A percentile compares a stretch with the other conserved stretches of the same genome.
Conservation (phyloP, 2,888 invertebrate species). For the Idaea dimidiata region DNA sequence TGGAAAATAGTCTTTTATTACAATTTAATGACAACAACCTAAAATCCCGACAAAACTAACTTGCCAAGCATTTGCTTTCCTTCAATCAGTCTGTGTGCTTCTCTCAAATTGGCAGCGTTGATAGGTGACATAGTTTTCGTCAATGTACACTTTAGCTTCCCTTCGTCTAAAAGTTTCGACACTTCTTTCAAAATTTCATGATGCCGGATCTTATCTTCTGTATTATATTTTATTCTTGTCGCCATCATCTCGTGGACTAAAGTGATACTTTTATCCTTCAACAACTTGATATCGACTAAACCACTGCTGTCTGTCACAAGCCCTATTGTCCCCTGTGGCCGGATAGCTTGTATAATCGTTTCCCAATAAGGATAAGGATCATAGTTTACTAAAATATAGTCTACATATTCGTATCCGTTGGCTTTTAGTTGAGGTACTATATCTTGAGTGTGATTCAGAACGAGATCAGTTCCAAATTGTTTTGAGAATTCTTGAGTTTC, state of each 20-base stretch:
- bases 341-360: conserved; percentile 57
- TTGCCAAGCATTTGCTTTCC: conserved; percentile 61
- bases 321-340: conserved; percentile 68
- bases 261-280: conserved; percentile 68
- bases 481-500: conserved; percentile 54
- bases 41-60: conserved; percentile 58
- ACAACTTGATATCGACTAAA: conserved; percentile 49
- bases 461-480: conserved; percentile 54
- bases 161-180: conserved; percentile 58
- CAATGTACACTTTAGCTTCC: conserved; percentile 54
- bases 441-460: conserved; percentile 60
- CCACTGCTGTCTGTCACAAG: conserved; percentile 63
- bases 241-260: conserved; percentile 62
- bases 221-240: conserved; percentile 63
- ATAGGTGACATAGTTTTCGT: conserved; percentile 60
- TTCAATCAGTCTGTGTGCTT: conserved; percentile 64
- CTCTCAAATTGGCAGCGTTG: conserved; percentile 61
- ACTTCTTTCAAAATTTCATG: conserved; percentile 54
- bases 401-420: conserved; percentile 54
- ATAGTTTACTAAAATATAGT: conserved; percentile 64
- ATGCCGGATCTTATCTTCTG: conserved; percentile 57
- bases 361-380: conserved; percentile 73
- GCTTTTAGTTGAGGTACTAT: conserved; percentile 54
- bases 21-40: conserved; percentile 10
- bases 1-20: neutral